These are phyloP conservation scores for Drosophila ercepeae DNA, from an alignment of 1,140 invertebrate species.

Conservation along the genomic window DNA sequence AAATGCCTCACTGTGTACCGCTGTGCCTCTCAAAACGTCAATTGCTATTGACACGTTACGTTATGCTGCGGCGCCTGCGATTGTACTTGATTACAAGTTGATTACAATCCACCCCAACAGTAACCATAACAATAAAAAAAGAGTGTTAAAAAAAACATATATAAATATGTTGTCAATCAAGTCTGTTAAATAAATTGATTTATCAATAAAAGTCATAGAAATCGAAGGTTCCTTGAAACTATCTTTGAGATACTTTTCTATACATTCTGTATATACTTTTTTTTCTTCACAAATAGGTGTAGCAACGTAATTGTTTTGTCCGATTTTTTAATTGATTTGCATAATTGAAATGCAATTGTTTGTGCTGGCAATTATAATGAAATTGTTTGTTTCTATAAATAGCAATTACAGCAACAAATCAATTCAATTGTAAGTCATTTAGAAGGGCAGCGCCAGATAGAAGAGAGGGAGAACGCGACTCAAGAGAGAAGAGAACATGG, in stretches of 20 bases:
- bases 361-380: slow-evolving; percentile 61
- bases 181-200: no score
- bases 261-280: no score
- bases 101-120: slow-evolving; percentile 32
- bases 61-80: slow-evolving; percentile 33
- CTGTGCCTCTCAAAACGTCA: slow-evolving; percentile 35
- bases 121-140: slow-evolving; percentile 11
- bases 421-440: slow-evolving; percentile 54
- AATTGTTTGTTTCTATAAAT: slow-evolving; percentile 69
- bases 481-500: background rate
- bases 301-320: background rate
- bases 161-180: no score
- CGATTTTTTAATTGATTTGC: slow-evolving; percentile 33
- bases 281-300: background rate
- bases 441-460: background rate
- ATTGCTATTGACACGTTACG: slow-evolving; percentile 60
- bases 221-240: no score
- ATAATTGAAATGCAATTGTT: slow-evolving; percentile 63
- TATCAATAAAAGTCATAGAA: no score
- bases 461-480: no score
- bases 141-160: slow-evolving; percentile 7
- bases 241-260: no score
- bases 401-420: slow-evolving; percentile 45
- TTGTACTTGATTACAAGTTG: slow-evolving; percentile 50
- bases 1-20: slow-evolving; percentile 21